Evolutionary conservation across 2,113 vertebrate genomes (phyloP).

Genomic region (Choloepus hoffmanni): DNA sequence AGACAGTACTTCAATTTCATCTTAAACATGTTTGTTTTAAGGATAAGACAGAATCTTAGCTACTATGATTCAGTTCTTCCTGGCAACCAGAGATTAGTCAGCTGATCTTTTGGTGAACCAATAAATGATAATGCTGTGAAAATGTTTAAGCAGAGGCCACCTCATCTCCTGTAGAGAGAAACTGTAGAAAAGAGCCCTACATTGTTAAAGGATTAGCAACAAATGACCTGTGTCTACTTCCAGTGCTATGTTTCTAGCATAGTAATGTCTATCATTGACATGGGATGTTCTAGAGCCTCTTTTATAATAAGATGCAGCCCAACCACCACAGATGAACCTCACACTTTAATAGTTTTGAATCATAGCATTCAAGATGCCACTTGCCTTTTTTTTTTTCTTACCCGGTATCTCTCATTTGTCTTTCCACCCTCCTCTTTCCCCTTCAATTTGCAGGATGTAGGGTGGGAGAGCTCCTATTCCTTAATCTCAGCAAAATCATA

Average conservation of each 20-base stretch:
- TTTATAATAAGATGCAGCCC: neutral
- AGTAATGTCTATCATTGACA: neutral
- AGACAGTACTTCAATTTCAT: neutral
- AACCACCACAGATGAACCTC: neutral
- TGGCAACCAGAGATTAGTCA: neutral
- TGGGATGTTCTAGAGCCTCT: neutral
- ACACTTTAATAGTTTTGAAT: neutral
- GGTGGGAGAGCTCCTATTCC: slow-evolving; percentile 32
- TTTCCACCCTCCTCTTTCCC: neutral
- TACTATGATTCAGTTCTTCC: slow-evolving; percentile 51
- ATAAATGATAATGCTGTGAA: neutral
- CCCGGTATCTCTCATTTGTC: neutral
- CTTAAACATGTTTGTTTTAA: neutral
- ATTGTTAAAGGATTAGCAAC: neutral
- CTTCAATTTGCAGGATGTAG: neutral
- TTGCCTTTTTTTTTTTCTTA: neutral
- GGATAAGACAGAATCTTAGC: neutral
- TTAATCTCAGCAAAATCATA: slow-evolving; percentile 55
- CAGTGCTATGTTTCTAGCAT: neutral
- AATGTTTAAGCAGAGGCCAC: slow-evolving; percentile 7
- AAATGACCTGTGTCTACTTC: neutral
- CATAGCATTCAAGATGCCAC: neutral
- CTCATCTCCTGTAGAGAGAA: neutral
- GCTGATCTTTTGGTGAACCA: neutral
- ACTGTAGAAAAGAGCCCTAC: neutral